A percentile compares a stretch with the other conserved stretches of the same genome.
Conservation (phyloP, 37 sponge, comb jelly and placozoan genomes). For the Beroe forskalii region DNA sequence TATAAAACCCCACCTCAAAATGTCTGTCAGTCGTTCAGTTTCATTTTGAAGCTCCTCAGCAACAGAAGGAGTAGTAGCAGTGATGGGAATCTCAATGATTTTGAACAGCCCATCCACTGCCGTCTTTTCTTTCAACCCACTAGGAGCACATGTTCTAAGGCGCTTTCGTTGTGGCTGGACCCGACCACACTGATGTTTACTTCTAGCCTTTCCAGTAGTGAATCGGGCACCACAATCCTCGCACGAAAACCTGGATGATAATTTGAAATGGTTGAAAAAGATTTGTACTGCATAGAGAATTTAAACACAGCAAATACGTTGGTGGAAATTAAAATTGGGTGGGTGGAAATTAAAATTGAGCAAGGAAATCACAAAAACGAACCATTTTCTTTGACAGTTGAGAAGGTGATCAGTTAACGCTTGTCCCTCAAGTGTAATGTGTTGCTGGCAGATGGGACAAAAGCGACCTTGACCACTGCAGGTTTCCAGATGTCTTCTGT, state of each 20-base stretch:
- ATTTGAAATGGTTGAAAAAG: too few relatives aligned
- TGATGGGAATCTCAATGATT: constrained; percentile 1
- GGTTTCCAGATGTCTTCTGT: not conserved
- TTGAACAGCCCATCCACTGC: constrained; percentile 24
- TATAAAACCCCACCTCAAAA: not conserved
- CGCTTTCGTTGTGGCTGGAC: not conserved
- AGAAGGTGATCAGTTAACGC: not conserved
- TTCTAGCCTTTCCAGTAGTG: not conserved
- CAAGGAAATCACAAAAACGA: too few relatives aligned
- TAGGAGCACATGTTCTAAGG: not conserved
- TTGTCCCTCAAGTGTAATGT: not conserved
- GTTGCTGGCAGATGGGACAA: not conserved
- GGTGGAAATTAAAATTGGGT: too few relatives aligned
- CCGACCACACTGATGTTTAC: not conserved
- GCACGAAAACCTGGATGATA: constrained; percentile 5
- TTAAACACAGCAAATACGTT: too few relatives aligned
- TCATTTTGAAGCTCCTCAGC: not conserved
- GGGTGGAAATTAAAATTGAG: too few relatives aligned
- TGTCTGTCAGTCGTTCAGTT: not conserved
- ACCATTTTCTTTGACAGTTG: constrained; percentile 36
- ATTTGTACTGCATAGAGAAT: too few relatives aligned
- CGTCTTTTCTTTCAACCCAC: not conserved
- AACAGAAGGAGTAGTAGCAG: not conserved
- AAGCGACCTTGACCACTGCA: not conserved
- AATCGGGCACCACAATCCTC: not conserved